Evolutionary conservation across 2,113 vertebrate species (phyloP).

Genomic region (Hydrochoerus hydrochaeris): DNA sequence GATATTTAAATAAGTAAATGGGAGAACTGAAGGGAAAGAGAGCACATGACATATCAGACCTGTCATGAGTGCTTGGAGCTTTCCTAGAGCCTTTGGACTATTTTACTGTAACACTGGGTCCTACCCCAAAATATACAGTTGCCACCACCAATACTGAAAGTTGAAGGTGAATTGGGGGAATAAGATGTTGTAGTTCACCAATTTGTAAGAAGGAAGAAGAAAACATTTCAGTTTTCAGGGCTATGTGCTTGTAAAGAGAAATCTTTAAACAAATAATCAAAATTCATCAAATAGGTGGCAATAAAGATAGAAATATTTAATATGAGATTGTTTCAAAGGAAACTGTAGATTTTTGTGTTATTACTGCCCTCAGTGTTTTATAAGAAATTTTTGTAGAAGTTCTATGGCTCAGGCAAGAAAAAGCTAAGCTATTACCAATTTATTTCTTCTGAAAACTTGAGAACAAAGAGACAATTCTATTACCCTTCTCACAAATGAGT

Average conservation of each 20-base stretch:
- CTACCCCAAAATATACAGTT: neutral
- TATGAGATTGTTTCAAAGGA: neutral
- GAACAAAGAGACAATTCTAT: neutral
- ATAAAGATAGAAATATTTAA: neutral
- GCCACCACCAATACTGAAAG: neutral
- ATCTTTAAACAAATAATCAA: neutral
- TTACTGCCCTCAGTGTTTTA: neutral
- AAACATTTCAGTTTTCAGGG: neutral
- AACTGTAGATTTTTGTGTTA: neutral
- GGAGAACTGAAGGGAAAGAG: neutral
- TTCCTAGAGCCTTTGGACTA: neutral
- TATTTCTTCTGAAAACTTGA: neutral
- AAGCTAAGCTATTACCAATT: neutral
- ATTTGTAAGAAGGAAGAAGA: neutral
- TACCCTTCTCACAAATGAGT: neutral
- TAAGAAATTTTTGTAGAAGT: neutral
- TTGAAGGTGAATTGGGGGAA: neutral
- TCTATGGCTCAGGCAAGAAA: neutral
- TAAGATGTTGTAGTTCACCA: neutral
- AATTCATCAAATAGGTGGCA: neutral
- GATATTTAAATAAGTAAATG: slow-evolving; percentile 17
- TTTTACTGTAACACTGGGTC: neutral
- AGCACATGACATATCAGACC: neutral
- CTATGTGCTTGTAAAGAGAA: neutral
- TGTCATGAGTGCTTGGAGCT: neutral